phyloP scores from a whole-genome alignment of 2,113 vertebrate species.

The Centropus unirufus region DNA sequence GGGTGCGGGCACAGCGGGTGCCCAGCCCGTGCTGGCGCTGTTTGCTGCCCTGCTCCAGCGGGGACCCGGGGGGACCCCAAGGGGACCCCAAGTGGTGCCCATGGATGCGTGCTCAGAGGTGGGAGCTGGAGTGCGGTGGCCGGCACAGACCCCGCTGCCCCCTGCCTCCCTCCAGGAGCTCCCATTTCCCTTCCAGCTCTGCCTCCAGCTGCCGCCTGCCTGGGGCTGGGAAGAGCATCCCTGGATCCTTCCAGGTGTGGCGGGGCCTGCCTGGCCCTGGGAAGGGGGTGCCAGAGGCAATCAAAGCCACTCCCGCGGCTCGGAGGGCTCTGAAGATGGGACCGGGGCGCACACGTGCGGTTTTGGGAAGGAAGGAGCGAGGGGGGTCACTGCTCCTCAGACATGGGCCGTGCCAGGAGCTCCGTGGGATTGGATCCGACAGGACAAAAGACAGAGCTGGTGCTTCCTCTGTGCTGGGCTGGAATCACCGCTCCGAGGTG shows the following conservation, averaged over 20 bases:
- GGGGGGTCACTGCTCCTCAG: not conserved
- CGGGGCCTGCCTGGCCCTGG: not conserved
- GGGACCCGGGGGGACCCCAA: no score
- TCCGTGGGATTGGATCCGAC: slow-evolving; percentile 19
- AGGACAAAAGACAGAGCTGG: slow-evolving; percentile 3
- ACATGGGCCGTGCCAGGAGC: slow-evolving; percentile 18
- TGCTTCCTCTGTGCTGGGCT: slow-evolving; percentile 32
- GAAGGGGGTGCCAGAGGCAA: slow-evolving; percentile 7
- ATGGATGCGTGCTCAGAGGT: no score
- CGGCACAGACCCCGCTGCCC: no score
- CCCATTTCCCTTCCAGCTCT: no score
- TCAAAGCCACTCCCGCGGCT: slow-evolving; percentile 20
- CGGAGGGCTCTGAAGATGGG: slow-evolving; percentile 8
- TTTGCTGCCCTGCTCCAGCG: no score
- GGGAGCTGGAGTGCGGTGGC: no score
- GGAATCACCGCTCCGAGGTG: not conserved
- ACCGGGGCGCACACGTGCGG: not conserved
- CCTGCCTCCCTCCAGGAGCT: no score
- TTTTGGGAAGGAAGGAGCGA: not conserved
- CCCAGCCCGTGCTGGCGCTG: no score
- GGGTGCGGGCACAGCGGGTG: no score
- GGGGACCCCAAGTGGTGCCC: no score
- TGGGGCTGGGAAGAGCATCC: not conserved
- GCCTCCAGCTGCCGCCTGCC: not conserved
- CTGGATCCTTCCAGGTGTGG: slow-evolving; percentile 31